Percentiles rank a stretch among this genome's conserved stretches.
Conservation (phyloP, 2,888 invertebrate genomes). For the Chirona hameri region DNA sequence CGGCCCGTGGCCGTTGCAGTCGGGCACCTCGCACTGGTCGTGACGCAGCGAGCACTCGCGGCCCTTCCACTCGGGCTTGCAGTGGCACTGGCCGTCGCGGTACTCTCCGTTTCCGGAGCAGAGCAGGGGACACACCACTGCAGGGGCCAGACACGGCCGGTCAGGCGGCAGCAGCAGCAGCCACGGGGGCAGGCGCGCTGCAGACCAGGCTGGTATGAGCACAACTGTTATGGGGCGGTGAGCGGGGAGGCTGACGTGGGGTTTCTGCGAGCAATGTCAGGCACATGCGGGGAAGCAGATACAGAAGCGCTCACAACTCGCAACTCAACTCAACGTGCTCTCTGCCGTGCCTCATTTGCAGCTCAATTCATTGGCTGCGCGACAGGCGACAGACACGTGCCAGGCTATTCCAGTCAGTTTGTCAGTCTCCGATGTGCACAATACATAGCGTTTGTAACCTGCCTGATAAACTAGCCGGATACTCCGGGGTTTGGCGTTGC, state of each 20-base stretch:
- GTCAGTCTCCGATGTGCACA: too few relatives aligned
- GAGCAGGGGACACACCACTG: constrained; percentile 90
- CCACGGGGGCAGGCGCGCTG: background rate
- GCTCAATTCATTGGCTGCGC: too few relatives aligned
- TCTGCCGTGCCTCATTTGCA: too few relatives aligned
- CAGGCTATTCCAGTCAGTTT: too few relatives aligned
- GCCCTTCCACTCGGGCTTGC: constrained; percentile 98
- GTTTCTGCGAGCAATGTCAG: too few relatives aligned
- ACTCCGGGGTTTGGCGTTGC: too few relatives aligned
- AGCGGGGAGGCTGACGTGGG: too few relatives aligned
- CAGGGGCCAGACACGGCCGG: constrained; percentile 33
- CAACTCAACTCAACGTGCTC: too few relatives aligned
- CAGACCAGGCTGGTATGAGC: background rate
- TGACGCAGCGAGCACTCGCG: constrained; percentile 92
- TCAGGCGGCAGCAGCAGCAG: background rate
- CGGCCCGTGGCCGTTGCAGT: constrained; percentile 94
- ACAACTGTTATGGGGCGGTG: background rate
- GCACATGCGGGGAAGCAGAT: too few relatives aligned
- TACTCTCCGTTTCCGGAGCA: constrained; percentile 97
- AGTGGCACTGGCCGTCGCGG: constrained; percentile 92
- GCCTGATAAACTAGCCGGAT: too few relatives aligned
- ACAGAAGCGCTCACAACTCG: too few relatives aligned
- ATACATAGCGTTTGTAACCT: background rate
- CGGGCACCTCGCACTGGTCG: constrained; percentile 87
- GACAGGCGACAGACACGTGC: too few relatives aligned